Percentiles rank a stretch among this genome's conserved stretches.
Evolutionary conservation across 2,888 invertebrate species (phyloP).

Genomic region (Aelia acuminata): DNA sequence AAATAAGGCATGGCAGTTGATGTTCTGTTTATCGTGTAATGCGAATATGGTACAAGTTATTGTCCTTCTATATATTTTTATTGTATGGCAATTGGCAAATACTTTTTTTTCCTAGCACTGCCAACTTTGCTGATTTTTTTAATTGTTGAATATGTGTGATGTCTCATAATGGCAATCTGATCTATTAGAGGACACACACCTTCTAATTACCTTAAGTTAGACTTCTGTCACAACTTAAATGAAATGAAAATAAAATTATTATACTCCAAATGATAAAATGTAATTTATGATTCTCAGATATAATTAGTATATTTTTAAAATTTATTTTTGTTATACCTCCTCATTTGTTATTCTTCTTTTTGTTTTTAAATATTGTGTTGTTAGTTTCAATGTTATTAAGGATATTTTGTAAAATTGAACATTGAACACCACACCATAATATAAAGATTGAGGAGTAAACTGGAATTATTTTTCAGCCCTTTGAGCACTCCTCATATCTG

Average conservation of each 20-base stretch:
- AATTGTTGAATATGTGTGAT: slow-evolving; percentile 34
- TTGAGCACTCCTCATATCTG: slow-evolving; percentile 69
- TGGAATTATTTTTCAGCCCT: slow-evolving; percentile 67
- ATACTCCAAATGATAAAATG: not conserved
- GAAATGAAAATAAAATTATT: not conserved
- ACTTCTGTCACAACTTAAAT: not conserved
- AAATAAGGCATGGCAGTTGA: slow-evolving; percentile 1
- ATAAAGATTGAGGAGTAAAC: slow-evolving; percentile 60
- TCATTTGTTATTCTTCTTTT: slow-evolving; percentile 23
- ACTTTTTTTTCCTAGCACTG: slow-evolving; percentile 53
- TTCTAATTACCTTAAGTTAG: not conserved
- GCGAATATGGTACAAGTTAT: not conserved
- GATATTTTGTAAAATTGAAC: slow-evolving; percentile 47
- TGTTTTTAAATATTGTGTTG: slow-evolving; percentile 53
- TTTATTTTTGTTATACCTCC: not conserved
- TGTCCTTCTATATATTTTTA: not conserved
- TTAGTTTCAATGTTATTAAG: slow-evolving; percentile 56
- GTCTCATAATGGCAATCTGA: slow-evolving; percentile 53
- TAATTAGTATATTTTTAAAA: not conserved
- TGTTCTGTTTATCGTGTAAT: slow-evolving; percentile 4
- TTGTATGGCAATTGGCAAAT: slow-evolving; percentile 54
- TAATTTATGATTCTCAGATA: slow-evolving; percentile 12
- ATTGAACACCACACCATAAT: slow-evolving; percentile 61
- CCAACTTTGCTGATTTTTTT: slow-evolving; percentile 45
- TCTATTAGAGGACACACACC: slow-evolving; percentile 53